Conservation (phyloP, 1,140 invertebrate genomes). For the Penaeus japonicus region DNA sequence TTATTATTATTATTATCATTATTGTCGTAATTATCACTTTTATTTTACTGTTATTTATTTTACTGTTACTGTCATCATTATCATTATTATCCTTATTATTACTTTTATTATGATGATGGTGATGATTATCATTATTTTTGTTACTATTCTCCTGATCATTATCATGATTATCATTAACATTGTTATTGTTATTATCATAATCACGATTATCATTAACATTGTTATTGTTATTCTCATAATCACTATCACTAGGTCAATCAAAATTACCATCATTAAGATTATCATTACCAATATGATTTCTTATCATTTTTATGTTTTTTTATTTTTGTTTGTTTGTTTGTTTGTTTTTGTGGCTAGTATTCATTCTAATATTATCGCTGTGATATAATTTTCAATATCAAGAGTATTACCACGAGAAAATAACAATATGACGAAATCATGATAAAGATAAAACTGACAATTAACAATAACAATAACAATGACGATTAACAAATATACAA, state of each 20-base stretch:
- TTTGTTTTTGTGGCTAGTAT: neutral
- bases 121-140: neutral
- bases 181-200: neutral
- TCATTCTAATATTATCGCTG: neutral
- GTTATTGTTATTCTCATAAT: neutral
- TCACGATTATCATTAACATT: neutral
- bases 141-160: neutral
- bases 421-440: neutral
- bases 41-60: neutral
- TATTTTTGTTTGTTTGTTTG: too few species aligned
- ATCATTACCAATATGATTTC: neutral
- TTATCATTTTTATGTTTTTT: neutral
- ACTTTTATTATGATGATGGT: neutral
- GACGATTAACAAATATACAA: too few species aligned
- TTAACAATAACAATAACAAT: too few species aligned
- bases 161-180: neutral
- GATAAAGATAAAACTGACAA: too few species aligned
- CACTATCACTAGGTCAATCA: neutral
- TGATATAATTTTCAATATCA: neutral
- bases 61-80: neutral
- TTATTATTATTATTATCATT: neutral
- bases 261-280: neutral
- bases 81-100: neutral
- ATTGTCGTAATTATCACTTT: neutral
- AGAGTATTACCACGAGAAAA: neutral